A percentile compares a stretch with the other conserved stretches of the same genome.
phyloP scores from a whole-genome alignment of 2,797 vertebrate species.

The Sciurus vulgaris region DNA sequence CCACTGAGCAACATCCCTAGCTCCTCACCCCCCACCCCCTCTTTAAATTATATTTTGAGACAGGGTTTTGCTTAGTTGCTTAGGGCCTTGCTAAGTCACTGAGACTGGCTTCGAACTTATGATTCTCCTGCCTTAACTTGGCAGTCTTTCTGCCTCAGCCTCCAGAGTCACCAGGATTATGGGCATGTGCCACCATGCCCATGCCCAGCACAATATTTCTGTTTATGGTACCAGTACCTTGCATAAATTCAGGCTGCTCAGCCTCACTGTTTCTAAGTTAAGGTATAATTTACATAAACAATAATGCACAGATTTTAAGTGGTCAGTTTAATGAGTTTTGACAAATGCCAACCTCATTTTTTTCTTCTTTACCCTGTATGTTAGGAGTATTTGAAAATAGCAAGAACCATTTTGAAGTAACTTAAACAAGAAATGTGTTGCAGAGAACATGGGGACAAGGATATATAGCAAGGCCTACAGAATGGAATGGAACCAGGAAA shows the following conservation, averaged over 20 bases:
- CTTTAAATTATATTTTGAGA: no score
- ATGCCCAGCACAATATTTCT: neutral
- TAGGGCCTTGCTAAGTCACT: no score
- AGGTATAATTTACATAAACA: conserved; percentile 55
- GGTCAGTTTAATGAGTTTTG: conserved; percentile 44
- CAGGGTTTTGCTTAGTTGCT: no score
- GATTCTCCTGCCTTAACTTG: no score
- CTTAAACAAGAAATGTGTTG: conserved; percentile 38
- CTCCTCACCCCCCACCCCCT: no score
- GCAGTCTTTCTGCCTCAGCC: no score
- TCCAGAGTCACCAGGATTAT: no score
- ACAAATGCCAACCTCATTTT: conserved; percentile 1
- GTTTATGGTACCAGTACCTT: neutral
- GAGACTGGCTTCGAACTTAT: no score
- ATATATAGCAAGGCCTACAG: neutral
- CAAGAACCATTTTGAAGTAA: conserved; percentile 48
- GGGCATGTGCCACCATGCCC: no score
- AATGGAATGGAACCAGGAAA: conserved; percentile 25
- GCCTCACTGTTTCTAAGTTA: conserved; percentile 46
- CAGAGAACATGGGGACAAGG: conserved; percentile 21
- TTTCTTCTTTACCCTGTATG: conserved; percentile 17
- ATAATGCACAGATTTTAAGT: conserved; percentile 34
- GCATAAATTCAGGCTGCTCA: neutral
- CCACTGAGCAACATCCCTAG: no score
- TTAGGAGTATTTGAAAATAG: conserved; percentile 59